Evolutionary conservation across 1,140 invertebrate genomes (phyloP).

Genomic region (Bicyclus anynana): DNA sequence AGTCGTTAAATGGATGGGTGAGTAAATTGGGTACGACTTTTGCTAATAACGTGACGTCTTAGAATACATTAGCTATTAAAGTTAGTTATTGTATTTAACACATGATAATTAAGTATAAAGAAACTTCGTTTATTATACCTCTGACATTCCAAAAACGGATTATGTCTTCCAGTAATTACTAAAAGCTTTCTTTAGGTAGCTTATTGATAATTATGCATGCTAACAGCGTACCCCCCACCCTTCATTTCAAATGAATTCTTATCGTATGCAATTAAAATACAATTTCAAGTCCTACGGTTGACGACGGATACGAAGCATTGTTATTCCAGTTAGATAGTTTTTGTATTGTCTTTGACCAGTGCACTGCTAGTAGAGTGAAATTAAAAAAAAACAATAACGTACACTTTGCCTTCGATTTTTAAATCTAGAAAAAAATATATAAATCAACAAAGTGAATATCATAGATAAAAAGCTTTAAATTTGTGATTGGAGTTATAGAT

Average conservation of each 20-base stretch:
- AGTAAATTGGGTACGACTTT: no score
- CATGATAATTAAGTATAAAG: no score
- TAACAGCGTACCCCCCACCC: neutral
- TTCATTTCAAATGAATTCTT: slow-evolving; percentile 1
- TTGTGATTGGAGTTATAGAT: no score
- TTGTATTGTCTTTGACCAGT: slow-evolving; percentile 5
- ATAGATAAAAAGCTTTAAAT: no score
- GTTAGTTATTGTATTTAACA: no score
- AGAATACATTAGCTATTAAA: no score
- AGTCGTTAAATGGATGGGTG: no score
- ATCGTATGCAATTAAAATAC: neutral
- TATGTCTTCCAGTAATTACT: no score
- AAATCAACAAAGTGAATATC: neutral
- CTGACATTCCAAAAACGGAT: no score
- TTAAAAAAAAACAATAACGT: neutral
- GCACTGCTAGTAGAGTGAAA: neutral
- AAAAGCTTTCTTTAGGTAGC: no score
- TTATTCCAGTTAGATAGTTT: neutral
- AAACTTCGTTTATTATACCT: no score
- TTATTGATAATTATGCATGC: neutral
- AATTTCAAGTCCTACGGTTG: neutral
- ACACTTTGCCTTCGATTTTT: neutral
- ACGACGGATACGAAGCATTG: slow-evolving; percentile 1
- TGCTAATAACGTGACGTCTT: no score
- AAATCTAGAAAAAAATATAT: neutral